Percentiles rank a stretch among this genome's conserved stretches.
phyloP scores from a whole-genome alignment of 2,113 vertebrate species.

The Bubo scandiacus region DNA sequence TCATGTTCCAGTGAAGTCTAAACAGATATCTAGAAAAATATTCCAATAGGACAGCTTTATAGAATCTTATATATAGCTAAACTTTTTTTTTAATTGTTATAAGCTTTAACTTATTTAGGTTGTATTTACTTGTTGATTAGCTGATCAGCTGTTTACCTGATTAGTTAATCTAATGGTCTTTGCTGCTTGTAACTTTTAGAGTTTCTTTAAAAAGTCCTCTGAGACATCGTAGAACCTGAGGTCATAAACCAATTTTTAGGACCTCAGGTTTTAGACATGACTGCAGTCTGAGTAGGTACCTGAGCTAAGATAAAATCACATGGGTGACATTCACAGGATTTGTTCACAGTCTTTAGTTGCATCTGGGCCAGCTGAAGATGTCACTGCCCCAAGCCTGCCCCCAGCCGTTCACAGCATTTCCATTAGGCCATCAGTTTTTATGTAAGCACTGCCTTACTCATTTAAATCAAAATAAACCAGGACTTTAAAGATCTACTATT shows the following conservation, averaged over 20 bases:
- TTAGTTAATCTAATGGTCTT: background rate
- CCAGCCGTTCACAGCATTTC: background rate
- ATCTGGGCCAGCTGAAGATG: background rate
- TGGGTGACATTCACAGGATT: background rate
- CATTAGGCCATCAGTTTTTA: accelerated
- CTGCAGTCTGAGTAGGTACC: background rate
- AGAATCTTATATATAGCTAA: background rate
- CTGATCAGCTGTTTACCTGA: background rate
- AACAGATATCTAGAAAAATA: background rate
- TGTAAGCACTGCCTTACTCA: background rate
- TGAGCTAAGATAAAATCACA: background rate
- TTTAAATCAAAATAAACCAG: background rate
- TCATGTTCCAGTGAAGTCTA: background rate
- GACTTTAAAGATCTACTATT: background rate
- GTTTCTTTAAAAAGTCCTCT: background rate
- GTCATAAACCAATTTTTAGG: background rate
- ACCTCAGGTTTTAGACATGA: background rate
- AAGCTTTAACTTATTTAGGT: background rate
- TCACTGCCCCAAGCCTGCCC: background rate
- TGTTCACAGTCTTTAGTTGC: background rate
- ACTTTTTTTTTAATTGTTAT: background rate
- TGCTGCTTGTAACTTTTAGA: background rate
- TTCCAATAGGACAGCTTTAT: background rate
- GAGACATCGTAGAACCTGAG: background rate
- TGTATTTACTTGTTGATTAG: background rate